Evolutionary conservation across 2,113 vertebrate species (phyloP).

Genomic region (Pseudorhombus dupliciocellatus): DNA sequence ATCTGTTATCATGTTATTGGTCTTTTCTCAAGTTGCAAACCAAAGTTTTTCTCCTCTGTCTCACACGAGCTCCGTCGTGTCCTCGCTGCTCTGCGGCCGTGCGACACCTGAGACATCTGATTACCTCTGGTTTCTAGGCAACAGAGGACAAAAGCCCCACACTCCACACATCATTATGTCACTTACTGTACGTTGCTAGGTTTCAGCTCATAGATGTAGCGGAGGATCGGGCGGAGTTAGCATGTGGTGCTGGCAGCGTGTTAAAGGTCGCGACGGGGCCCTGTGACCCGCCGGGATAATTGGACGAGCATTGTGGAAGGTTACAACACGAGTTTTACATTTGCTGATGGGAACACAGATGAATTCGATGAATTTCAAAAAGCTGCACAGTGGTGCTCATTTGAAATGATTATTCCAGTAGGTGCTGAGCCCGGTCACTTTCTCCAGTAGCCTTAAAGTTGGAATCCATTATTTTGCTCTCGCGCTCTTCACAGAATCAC

Average conservation of each 20-base stretch:
- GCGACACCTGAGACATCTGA: constrained; percentile 2
- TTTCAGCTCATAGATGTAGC: neutral
- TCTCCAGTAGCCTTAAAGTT: neutral
- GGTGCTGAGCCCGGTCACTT: too few species aligned
- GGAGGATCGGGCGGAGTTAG: neutral
- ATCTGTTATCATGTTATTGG: neutral
- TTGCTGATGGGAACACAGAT: neutral
- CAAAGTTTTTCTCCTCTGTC: neutral
- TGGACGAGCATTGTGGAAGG: neutral
- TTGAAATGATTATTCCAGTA: constrained; percentile 14
- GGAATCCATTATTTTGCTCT: constrained; percentile 19
- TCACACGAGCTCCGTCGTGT: neutral
- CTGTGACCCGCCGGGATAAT: neutral
- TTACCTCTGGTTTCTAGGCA: constrained; percentile 30
- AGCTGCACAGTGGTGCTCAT: neutral
- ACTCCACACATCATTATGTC: neutral
- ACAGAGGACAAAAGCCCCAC: constrained; percentile 18
- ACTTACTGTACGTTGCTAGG: constrained; percentile 24
- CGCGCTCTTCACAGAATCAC: too few species aligned
- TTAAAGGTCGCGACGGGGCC: neutral
- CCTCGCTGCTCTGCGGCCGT: neutral
- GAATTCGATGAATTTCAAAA: neutral
- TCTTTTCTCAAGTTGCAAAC: neutral
- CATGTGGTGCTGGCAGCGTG: neutral
- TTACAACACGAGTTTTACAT: neutral